Evolutionary conservation across 2,797 vertebrate species (phyloP), one percentile per base, ranked within the genome.

Genomic region (Lacerta agilis): DNA sequence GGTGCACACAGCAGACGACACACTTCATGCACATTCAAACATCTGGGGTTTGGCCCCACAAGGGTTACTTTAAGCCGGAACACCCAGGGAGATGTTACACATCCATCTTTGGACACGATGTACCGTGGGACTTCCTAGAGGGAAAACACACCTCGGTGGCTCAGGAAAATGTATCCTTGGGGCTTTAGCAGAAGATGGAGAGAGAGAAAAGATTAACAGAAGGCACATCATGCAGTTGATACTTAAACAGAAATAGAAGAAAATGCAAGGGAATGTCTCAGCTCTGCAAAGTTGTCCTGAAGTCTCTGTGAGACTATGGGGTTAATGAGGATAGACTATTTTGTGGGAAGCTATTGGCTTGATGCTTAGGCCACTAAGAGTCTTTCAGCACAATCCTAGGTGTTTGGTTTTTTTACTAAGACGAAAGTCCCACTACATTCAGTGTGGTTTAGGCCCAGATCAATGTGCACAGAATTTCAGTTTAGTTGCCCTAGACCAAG

Each of bases 11-110:
- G 91, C 84, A 85, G 92, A 85, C 71, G n/a, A 75, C 79, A n/a
- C 10, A 79, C 36, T 86, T 89, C 82, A 89, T 67, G 90, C 85
- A 86, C 85, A 88, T 88, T 93, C 88, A 94, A 93, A 95, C 93
- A 95, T 94, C 93, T 94, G 94, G 90, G 83, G 0, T 93, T 95
- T 89, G 18, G 1, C 88, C 87, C 81, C 91, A 85, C 89, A 90
- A 93, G 88, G 88, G 86, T 86, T 94, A 79, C 82, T 7, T 82
- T 85, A 90, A 64, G 69, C 36, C 89, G 89, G 77, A 55, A 93
- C 90, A 78, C 89, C 88, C 88, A 88, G 58, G 86, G 80, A 90
- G 93, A 86, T 90, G 90, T 90, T 91, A 90, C 85, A 86, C 77
- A 61, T 78, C 76, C 55, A 36, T 58, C 86, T 92, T 93, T 94